Conservation (phyloP, 2,888 invertebrate genomes). For the Sicus ferrugineus region DNA sequence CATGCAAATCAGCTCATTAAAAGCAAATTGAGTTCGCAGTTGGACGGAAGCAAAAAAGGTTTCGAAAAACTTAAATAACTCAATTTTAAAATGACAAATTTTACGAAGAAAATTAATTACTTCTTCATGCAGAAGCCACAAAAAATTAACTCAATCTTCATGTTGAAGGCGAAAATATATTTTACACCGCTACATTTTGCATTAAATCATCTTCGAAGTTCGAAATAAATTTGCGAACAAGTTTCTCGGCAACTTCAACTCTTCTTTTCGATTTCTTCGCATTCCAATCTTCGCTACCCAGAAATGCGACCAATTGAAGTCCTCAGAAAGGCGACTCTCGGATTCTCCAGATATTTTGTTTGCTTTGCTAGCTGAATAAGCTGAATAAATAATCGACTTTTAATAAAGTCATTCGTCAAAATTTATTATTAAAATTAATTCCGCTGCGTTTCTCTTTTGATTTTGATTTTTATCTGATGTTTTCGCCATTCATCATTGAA, state of each 20-base stretch:
- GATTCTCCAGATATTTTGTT: not conserved
- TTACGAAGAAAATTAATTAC: not conserved
- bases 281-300: not conserved
- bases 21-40: not conserved
- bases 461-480: not conserved
- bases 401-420: constrained; percentile 51
- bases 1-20: not conserved
- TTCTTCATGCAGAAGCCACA: not conserved
- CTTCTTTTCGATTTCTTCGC: not conserved
- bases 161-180: not conserved
- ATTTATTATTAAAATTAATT: no score
- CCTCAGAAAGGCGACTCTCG: not conserved
- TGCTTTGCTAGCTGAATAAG: constrained; percentile 47
- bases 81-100: not conserved
- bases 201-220: not conserved
- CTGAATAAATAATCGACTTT: constrained; percentile 51
- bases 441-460: no score
- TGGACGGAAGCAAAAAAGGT: not conserved
- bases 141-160: not conserved
- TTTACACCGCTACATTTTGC: not conserved
- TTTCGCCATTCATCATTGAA: no score
- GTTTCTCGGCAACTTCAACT: no score
- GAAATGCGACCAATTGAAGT: not conserved
- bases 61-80: not conserved
- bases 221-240: no score